These are phyloP conservation scores for Pachypanchax playfairii DNA, from an alignment of 2,113 vertebrate genomes.

Conservation along the genomic window DNA sequence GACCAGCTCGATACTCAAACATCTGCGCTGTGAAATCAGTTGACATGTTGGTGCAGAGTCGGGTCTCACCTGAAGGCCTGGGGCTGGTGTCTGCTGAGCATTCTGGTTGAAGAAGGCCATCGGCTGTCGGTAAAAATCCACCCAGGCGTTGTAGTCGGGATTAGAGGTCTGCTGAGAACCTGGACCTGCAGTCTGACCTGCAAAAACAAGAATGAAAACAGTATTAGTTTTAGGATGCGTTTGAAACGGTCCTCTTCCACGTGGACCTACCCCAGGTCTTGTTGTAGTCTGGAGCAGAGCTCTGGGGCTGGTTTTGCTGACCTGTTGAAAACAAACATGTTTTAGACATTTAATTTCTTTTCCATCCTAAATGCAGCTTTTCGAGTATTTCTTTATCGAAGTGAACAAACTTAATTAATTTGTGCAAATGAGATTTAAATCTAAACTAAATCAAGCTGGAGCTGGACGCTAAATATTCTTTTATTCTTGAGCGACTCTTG, in stretches of 20 bases:
- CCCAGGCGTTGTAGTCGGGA: constrained; percentile 94
- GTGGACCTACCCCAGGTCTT: constrained; percentile 89
- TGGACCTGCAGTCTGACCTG: constrained; percentile 89
- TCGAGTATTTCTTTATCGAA: no score
- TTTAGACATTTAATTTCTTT: not conserved
- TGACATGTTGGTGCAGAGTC: not conserved
- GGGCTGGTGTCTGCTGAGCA: constrained; percentile 90
- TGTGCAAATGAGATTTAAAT: not conserved
- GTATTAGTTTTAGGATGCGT: not conserved
- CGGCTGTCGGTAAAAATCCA: constrained; percentile 97
- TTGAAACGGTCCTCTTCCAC: not conserved
- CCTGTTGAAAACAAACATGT: constrained; percentile 84
- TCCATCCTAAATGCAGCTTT: not conserved
- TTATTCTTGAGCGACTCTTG: constrained; percentile 57
- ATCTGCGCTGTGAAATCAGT: not conserved
- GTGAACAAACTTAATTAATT: not conserved
- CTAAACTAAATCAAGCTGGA: not conserved
- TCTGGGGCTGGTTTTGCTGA: constrained; percentile 93
- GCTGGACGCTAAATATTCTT: constrained; percentile 6
- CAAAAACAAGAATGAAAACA: not conserved
- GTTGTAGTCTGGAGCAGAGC: constrained; percentile 90
- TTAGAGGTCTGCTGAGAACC: constrained; percentile 92
- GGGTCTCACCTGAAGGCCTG: constrained; percentile 88
- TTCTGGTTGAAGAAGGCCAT: constrained; percentile 95
- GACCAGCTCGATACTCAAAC: no score